phyloP scores from a whole-genome alignment of 2,888 invertebrate species.

The Lumbricus terrestris region DNA sequence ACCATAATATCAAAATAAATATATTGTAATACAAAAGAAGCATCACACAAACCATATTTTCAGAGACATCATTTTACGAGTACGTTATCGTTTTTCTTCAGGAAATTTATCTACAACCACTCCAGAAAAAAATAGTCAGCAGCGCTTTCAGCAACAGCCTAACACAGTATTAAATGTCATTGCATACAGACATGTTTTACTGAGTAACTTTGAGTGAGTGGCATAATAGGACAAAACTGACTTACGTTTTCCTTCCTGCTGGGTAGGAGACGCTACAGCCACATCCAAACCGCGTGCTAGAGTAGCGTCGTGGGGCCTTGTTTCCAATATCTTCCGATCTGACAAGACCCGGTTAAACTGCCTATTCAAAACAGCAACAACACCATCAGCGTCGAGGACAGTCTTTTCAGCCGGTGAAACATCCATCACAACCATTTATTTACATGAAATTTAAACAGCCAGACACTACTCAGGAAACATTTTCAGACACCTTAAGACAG shows the following conservation, averaged over 20 bases:
- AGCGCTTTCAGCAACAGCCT: too few relatives aligned
- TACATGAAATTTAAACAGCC: too few relatives aligned
- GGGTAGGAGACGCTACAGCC: too few relatives aligned
- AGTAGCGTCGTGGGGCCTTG: not conserved
- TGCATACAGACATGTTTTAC: too few relatives aligned
- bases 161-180: too few relatives aligned
- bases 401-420: not conserved
- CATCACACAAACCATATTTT: not conserved
- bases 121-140: too few relatives aligned
- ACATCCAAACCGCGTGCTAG: constrained; percentile 3
- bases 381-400: too few relatives aligned
- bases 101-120: too few relatives aligned
- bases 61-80: not conserved
- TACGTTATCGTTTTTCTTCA: not conserved
- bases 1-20: not conserved
- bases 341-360: not conserved
- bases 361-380: too few relatives aligned
- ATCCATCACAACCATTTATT: not conserved
- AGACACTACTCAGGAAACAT: not conserved
- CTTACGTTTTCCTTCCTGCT: not conserved
- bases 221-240: not conserved
- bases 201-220: too few relatives aligned
- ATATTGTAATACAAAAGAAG: not conserved
- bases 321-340: not conserved
- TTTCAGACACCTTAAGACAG: not conserved